A percentile compares a stretch with the other conserved stretches of the same genome.
Evolutionary conservation across 2,888 invertebrate species (phyloP).

Genomic region (Rapana venosa): DNA sequence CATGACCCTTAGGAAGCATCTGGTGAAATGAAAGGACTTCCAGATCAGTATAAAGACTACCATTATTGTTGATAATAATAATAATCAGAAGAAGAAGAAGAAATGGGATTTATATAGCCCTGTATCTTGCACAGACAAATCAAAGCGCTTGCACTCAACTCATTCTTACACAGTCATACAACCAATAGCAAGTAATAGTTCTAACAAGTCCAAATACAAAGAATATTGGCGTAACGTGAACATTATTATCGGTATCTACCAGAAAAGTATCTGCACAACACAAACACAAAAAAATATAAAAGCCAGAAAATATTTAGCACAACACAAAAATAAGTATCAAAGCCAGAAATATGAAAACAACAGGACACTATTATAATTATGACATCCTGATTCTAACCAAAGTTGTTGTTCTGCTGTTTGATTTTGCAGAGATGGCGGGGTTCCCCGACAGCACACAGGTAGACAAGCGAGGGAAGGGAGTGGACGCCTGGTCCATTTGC

Average conservation of each 20-base stretch:
- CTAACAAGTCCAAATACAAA: too few relatives aligned
- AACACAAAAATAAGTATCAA: background rate
- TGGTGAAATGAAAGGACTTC: too few relatives aligned
- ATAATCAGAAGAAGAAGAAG: too few relatives aligned
- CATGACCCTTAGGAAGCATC: too few relatives aligned
- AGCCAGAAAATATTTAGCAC: background rate
- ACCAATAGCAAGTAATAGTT: too few relatives aligned
- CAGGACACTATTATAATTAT: background rate
- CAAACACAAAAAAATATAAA: background rate
- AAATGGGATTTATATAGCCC: too few relatives aligned
- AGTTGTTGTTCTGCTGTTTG: background rate
- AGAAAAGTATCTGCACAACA: background rate
- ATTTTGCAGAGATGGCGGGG: background rate
- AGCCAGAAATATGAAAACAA: background rate
- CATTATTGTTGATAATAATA: too few relatives aligned
- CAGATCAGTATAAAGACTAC: too few relatives aligned
- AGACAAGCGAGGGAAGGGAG: slow-evolving; percentile 41
- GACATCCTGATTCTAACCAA: background rate
- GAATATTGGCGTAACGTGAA: too few relatives aligned
- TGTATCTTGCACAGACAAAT: too few relatives aligned
- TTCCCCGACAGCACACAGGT: background rate
- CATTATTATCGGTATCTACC: background rate
- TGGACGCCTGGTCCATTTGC: slow-evolving; percentile 53
- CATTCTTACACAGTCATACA: too few relatives aligned
- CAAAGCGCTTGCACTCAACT: too few relatives aligned